Conservation (phyloP, 1,140 invertebrate genomes). For the Hypothenemus hampei region DNA sequence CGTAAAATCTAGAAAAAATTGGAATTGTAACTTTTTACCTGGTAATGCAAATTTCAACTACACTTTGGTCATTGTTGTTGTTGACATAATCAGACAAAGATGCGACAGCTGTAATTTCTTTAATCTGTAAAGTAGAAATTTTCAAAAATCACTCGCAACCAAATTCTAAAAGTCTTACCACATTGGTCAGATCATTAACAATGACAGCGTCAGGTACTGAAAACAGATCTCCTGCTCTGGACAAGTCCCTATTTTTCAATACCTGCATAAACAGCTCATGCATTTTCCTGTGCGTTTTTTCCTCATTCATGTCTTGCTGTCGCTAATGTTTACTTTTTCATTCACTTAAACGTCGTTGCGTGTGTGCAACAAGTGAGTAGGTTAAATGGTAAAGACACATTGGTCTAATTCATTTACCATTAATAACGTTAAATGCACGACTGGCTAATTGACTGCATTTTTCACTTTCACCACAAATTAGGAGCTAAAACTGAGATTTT, state of each 20-base stretch:
- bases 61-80: constrained; percentile 87
- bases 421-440: too few relatives aligned
- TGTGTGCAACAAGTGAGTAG: too few relatives aligned
- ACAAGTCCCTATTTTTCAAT: constrained; percentile 78
- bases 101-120: constrained; percentile 73
- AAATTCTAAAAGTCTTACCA: constrained; percentile 53
- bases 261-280: constrained; percentile 86
- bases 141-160: too few relatives aligned
- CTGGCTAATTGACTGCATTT: too few relatives aligned
- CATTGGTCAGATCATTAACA: constrained; percentile 78
- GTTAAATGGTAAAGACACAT: too few relatives aligned
- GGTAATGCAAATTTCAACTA: constrained; percentile 89
- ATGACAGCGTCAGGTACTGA: constrained; percentile 80
- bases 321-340: too few relatives aligned
- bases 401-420: too few relatives aligned
- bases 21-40: too few relatives aligned
- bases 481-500: too few relatives aligned
- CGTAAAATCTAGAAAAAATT: too few relatives aligned
- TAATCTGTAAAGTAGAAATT: constrained; percentile 49
- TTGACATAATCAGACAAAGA: constrained; percentile 73
- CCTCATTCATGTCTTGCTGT: constrained; percentile 20
- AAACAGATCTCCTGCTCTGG: constrained; percentile 87
- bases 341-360: background rate
- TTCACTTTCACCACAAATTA: too few relatives aligned
- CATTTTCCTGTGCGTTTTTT: constrained; percentile 56